phyloP scores from a whole-genome alignment of 2,888 invertebrate genomes.

The Leptopilina drosophilae region DNA sequence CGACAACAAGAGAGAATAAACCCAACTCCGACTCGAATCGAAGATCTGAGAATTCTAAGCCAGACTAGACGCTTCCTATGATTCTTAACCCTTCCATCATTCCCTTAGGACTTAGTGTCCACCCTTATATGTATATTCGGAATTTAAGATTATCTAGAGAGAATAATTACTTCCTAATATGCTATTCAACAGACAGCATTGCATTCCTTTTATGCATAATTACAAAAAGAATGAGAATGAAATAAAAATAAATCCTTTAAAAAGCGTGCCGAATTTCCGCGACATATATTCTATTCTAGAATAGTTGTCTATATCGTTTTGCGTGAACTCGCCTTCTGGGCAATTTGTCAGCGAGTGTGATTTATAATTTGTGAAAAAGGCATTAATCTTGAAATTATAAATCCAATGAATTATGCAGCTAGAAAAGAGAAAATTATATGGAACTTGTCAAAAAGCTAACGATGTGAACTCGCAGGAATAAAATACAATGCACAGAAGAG shows the following conservation, averaged over 20 bases:
- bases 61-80: constrained; percentile 58
- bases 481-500: constrained; percentile 16
- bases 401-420: constrained; percentile 12
- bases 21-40: constrained; percentile 35
- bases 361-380: constrained; percentile 13
- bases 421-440: constrained; percentile 20
- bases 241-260: too few species aligned
- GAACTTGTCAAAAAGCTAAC: constrained; percentile 14
- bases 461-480: constrained; percentile 32
- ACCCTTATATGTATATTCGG: constrained; percentile 6
- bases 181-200: not conserved
- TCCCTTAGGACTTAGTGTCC: constrained; percentile 20
- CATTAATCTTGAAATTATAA: constrained; percentile 2
- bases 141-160: constrained; percentile 1
- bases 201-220: too few species aligned
- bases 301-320: not conserved
- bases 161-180: not conserved
- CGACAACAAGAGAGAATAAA: constrained; percentile 54
- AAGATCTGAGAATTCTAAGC: constrained; percentile 9
- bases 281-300: too few species aligned
- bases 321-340: not conserved
- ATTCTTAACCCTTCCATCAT: constrained; percentile 69
- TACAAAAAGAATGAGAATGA: too few species aligned
- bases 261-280: too few species aligned
- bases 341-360: not conserved